Percentiles rank a stretch among this genome's conserved stretches.
phyloP scores from a whole-genome alignment of 2,888 invertebrate genomes.

The Deilephila elpenor region DNA sequence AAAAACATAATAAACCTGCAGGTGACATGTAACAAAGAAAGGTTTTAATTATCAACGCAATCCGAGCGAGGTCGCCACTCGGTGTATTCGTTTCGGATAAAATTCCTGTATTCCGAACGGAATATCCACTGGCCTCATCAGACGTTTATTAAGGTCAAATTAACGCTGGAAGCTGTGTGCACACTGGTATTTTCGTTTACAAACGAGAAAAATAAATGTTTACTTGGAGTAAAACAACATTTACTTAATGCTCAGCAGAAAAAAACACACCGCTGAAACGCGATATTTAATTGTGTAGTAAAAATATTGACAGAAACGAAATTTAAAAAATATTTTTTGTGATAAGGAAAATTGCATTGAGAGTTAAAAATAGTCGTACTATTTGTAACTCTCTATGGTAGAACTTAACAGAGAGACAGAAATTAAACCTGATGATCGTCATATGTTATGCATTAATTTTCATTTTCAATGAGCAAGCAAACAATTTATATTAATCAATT shows the following conservation, averaged over 20 bases:
- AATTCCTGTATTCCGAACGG: conserved; percentile 36
- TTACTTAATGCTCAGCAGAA: background rate
- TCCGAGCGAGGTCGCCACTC: conserved; percentile 8
- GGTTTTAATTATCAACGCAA: conserved; percentile 20
- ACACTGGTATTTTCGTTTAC: conserved; percentile 28
- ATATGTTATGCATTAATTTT: too few species aligned
- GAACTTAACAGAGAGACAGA: too few species aligned
- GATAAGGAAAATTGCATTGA: too few species aligned
- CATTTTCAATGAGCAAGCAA: too few species aligned
- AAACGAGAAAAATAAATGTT: background rate
- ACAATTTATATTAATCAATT: too few species aligned
- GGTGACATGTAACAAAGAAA: conserved; percentile 15
- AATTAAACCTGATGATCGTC: too few species aligned
- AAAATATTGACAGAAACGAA: too few species aligned
- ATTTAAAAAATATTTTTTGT: too few species aligned
- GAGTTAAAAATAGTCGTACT: too few species aligned
- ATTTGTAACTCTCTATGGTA: too few species aligned
- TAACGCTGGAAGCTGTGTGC: conserved; percentile 41
- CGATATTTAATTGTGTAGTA: too few species aligned
- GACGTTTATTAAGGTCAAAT: conserved; percentile 53
- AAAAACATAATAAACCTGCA: background rate
- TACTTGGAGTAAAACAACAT: background rate
- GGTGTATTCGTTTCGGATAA: conserved; percentile 38
- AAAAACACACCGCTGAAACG: background rate
- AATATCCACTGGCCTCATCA: conserved; percentile 46